Conservation (phyloP, 2,797 vertebrate genomes). For the Anabas testudineus region DNA sequence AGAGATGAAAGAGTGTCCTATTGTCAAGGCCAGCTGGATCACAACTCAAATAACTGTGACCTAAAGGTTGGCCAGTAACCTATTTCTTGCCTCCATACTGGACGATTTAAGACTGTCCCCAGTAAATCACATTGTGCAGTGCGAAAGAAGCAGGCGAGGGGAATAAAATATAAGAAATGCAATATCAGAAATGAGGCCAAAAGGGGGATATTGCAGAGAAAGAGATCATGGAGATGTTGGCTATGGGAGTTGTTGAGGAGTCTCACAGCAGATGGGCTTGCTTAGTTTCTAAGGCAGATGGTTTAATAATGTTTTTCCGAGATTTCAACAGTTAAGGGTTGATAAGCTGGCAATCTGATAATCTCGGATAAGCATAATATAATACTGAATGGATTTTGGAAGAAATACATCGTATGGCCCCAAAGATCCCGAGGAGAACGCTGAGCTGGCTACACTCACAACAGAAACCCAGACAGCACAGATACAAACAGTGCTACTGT, state of each 20-base stretch:
- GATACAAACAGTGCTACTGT: conserved; percentile 18
- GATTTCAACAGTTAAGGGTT: conserved; percentile 49
- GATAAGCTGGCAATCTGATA: conserved; percentile 44
- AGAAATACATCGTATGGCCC: conserved; percentile 22
- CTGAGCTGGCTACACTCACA: conserved; percentile 21
- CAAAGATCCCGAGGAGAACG: conserved; percentile 23
- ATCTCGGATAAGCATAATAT: conserved; percentile 34
- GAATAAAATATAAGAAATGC: conserved; percentile 48
- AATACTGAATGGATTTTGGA: conserved; percentile 35
- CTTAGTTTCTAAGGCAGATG: conserved; percentile 36
- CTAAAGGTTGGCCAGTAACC: conserved; percentile 50
- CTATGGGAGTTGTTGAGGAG: conserved; percentile 19
- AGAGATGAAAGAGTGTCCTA: conserved; percentile 52
- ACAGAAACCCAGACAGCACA: conserved; percentile 7
- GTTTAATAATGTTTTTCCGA: conserved; percentile 57
- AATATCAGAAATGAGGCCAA: conserved; percentile 51
- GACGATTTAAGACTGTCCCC: conserved; percentile 46
- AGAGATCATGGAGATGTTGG: conserved; percentile 47
- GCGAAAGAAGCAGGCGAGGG: conserved; percentile 28
- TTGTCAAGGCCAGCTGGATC: conserved; percentile 53
- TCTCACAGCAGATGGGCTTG: conserved; percentile 56
- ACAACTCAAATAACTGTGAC: conserved; percentile 62
- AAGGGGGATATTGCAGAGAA: conserved; percentile 31
- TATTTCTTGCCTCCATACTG: conserved; percentile 52
- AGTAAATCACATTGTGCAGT: conserved; percentile 52